A percentile compares a stretch with the other conserved stretches of the same genome.
Conservation (phyloP, 2,888 invertebrate species). For the Amphipyra tragopoginis region DNA sequence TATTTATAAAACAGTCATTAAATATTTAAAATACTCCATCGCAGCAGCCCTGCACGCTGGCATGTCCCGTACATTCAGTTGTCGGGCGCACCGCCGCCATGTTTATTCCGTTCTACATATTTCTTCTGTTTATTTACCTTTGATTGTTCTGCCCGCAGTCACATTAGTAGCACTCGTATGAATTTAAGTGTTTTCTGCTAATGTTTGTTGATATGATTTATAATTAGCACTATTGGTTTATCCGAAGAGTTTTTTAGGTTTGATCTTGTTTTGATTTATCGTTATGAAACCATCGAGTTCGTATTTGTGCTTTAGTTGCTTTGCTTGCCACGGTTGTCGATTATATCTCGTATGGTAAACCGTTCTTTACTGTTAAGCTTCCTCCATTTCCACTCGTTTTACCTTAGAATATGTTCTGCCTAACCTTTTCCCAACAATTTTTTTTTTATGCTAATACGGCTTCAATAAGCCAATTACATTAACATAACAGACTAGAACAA, state of each 20-base stretch:
- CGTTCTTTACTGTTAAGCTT: no score
- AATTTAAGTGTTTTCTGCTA: slow-evolving; percentile 47
- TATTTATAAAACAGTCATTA: background rate
- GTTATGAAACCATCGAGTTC: no score
- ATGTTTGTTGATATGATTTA: slow-evolving; percentile 37
- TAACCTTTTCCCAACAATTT: no score
- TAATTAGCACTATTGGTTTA: slow-evolving; percentile 40
- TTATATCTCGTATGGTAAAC: no score
- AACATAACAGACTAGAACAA: no score
- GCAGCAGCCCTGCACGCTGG: slow-evolving; percentile 36
- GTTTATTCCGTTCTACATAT: slow-evolving; percentile 44
- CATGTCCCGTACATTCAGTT: slow-evolving; percentile 39
- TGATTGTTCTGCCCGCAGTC: slow-evolving; percentile 36
- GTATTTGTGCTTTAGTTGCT: no score
- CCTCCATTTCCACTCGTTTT: no score
- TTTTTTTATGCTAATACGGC: no score
- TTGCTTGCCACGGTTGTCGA: no score
- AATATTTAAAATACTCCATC: background rate
- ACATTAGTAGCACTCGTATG: slow-evolving; percentile 33
- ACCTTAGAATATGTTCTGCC: no score
- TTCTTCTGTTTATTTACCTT: slow-evolving; percentile 51
- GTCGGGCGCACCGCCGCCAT: slow-evolving; percentile 41
- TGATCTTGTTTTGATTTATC: background rate
- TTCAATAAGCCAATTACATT: no score
- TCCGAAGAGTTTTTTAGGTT: slow-evolving; percentile 11